A percentile compares a stretch with the other conserved stretches of the same genome.
Evolutionary conservation across 2,797 vertebrate species (phyloP).

Genomic region (Momotus momota): DNA sequence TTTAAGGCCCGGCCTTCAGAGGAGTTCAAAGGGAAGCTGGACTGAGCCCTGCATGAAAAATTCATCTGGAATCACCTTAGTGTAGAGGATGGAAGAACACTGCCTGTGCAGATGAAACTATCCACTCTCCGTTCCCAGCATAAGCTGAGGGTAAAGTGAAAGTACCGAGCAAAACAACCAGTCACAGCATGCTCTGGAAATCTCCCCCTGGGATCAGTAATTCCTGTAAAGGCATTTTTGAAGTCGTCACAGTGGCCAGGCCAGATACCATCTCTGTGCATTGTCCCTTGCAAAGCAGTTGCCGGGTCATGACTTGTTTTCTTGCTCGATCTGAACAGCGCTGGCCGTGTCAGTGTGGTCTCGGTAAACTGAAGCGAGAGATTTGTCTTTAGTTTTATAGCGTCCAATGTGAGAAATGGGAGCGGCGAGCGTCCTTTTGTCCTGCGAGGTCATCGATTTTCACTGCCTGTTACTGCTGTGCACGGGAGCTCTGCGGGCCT

Average conservation of each 20-base stretch:
- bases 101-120: not conserved
- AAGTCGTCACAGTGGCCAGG: not conserved
- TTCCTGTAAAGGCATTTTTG: constrained; percentile 4
- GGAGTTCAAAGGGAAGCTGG: not conserved
- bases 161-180: not conserved
- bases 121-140: not conserved
- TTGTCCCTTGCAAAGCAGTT: not conserved
- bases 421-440: not conserved
- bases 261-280: not conserved
- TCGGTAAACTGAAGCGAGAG: not conserved
- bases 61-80: not conserved
- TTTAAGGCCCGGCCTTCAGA: not conserved
- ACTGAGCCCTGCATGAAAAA: not conserved
- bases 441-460: not conserved
- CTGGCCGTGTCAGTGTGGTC: not conserved
- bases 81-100: not conserved
- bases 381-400: not conserved
- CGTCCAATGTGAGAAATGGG: not conserved
- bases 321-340: not conserved
- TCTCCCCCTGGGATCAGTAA: not conserved
- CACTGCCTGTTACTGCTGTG: not conserved
- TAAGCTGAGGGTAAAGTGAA: not conserved
- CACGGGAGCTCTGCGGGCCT: not conserved
- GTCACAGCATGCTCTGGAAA: not conserved
- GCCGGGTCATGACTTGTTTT: not conserved